phyloP scores from a whole-genome alignment of 2,888 invertebrate genomes.

The Lepidochrysops patricia region DNA sequence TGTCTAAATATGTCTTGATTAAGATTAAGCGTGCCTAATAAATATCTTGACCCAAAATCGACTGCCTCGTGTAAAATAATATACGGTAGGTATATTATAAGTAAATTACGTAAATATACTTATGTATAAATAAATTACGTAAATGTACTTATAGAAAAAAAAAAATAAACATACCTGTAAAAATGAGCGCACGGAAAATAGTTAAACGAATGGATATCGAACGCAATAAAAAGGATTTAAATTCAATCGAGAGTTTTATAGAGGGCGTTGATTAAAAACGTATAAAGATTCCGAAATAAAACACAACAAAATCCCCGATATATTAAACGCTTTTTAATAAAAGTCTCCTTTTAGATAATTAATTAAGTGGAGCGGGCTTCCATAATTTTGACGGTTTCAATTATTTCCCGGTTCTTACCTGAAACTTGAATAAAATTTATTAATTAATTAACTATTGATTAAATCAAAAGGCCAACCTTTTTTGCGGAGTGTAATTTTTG shows the following conservation, averaged over 20 bases:
- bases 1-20: no score
- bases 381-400: constrained; percentile 64
- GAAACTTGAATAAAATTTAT: constrained; percentile 48
- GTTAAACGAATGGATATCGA: not conserved
- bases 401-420: constrained; percentile 55
- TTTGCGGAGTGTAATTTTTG: not conserved
- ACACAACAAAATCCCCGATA: not conserved
- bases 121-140: no score
- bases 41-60: no score
- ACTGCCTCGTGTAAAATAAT: no score
- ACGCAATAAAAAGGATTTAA: not conserved
- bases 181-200: not conserved
- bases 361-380: constrained; percentile 53
- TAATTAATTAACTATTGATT: constrained; percentile 66
- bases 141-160: no score
- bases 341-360: constrained; percentile 40
- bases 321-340: constrained; percentile 33
- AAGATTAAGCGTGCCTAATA: no score
- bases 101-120: no score
- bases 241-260: constrained; percentile 5
- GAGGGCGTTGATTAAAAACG: constrained; percentile 4
- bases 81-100: no score
- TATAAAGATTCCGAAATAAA: not conserved
- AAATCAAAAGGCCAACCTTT: constrained; percentile 52
- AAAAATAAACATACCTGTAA: not conserved